Conservation (phyloP, 2,888 invertebrate species). For the Liopterus haemorrhoidalis region DNA sequence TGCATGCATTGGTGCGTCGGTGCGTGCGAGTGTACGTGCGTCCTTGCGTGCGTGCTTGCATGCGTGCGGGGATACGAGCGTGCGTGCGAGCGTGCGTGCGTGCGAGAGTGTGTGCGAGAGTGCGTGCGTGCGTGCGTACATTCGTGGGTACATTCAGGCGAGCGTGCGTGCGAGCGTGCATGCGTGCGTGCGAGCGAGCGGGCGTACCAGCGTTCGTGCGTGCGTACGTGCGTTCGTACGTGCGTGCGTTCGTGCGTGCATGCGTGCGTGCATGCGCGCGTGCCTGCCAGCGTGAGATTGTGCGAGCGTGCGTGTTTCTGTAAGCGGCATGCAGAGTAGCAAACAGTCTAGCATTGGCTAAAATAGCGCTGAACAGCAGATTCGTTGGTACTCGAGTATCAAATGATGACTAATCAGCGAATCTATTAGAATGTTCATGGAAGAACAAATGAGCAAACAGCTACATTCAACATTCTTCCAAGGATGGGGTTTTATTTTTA, state of each 20-base stretch:
- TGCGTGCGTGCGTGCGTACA: slow-evolving; percentile 17
- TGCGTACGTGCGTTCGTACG: no score
- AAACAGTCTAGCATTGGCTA: no score
- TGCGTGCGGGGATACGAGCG: slow-evolving; percentile 11
- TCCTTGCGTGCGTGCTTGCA: no score
- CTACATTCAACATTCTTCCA: no score
- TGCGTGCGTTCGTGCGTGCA: no score
- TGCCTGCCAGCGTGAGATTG: slow-evolving; percentile 14
- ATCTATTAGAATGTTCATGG: no score
- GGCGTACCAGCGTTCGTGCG: slow-evolving; percentile 10
- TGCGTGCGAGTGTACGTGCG: slow-evolving; percentile 17
- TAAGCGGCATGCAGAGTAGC: no score
- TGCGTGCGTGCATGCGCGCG: slow-evolving; percentile 12
- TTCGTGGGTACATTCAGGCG: slow-evolving; percentile 16
- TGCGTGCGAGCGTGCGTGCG: slow-evolving; percentile 17
- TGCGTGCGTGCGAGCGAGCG: slow-evolving; percentile 11
- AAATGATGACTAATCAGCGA: no score
- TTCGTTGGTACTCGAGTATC: no score
- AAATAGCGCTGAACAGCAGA: no score
- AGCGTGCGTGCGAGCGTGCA: slow-evolving; percentile 13
- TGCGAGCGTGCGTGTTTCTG: slow-evolving; percentile 13
- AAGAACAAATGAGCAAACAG: no score
- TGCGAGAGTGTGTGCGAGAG: slow-evolving; percentile 16
- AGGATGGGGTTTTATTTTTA: no score
- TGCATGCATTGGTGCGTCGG: slow-evolving; percentile 16